A percentile compares a stretch with the other conserved stretches of the same genome.
Evolutionary conservation across 2,888 invertebrate genomes (phyloP).

Genomic region (Pyrrhosoma nymphula): DNA sequence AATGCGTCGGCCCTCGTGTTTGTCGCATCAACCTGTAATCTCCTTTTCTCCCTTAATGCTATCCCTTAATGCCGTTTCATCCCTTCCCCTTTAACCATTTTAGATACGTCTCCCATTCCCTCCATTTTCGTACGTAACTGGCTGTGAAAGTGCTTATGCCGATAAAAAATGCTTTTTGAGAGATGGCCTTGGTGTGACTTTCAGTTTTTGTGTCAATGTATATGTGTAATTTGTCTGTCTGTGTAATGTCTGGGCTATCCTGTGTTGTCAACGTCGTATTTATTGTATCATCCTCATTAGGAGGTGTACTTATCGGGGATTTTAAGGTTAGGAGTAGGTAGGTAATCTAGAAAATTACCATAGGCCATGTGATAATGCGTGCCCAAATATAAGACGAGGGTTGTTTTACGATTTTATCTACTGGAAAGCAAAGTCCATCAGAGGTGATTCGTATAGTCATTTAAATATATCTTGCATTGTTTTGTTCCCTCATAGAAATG

Average conservation of each 20-base stretch:
- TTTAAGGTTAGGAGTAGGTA: background rate
- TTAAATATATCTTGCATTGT: background rate
- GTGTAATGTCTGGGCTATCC: background rate
- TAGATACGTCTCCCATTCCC: background rate
- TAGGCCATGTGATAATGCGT: too few relatives aligned
- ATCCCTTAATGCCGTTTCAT: conserved; percentile 8
- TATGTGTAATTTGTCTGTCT: background rate
- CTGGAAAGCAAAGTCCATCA: background rate
- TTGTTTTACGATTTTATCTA: too few relatives aligned
- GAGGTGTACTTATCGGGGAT: background rate
- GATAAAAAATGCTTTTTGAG: background rate
- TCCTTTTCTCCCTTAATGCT: conserved; percentile 10
- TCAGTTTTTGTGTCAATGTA: background rate
- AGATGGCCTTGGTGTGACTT: background rate
- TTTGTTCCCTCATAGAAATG: background rate
- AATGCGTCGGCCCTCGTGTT: background rate
- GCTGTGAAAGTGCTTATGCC: background rate
- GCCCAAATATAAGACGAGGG: too few relatives aligned
- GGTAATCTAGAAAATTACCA: background rate
- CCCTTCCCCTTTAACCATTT: background rate
- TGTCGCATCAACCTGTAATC: background rate
- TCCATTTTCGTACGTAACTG: background rate
- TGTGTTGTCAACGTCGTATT: background rate
- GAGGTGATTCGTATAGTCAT: background rate
- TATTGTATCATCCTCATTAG: background rate